A percentile compares a stretch with the other conserved stretches of the same genome.
Evolutionary conservation across 2,113 vertebrate genomes (phyloP).

Genomic region (Excalfactoria chinensis): DNA sequence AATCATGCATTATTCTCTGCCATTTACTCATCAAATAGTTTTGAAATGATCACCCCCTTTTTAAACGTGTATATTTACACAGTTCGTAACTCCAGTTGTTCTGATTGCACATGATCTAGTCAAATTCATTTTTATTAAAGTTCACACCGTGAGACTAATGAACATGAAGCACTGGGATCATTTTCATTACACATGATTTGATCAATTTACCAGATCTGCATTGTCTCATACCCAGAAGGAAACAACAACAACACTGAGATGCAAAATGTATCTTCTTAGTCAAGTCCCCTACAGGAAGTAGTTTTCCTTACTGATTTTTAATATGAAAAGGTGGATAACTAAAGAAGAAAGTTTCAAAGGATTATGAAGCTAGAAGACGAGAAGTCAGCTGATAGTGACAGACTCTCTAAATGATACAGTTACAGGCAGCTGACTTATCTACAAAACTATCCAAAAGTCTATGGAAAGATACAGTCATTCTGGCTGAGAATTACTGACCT

Average conservation of each 20-base stretch:
- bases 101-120: slow-evolving; percentile 57
- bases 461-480: background rate
- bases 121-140: slow-evolving; percentile 58
- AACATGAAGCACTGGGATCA: slow-evolving; percentile 44
- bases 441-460: background rate
- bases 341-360: background rate
- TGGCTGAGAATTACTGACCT: background rate
- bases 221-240: background rate
- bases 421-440: background rate
- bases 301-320: background rate
- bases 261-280: slow-evolving; percentile 11
- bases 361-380: background rate
- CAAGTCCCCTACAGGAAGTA: background rate
- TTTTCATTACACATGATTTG: background rate
- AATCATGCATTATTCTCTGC: background rate
- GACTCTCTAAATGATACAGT: background rate
- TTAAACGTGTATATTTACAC: background rate
- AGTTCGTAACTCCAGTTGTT: slow-evolving; percentile 43
- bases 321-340: background rate
- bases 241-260: background rate
- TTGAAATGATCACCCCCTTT: slow-evolving; percentile 25
- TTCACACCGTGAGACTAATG: slow-evolving; percentile 64
- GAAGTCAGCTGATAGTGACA: background rate
- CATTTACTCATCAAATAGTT: slow-evolving; percentile 3
- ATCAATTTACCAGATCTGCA: background rate